A percentile compares a stretch with the other conserved stretches of the same genome.
phyloP scores from a whole-genome alignment of 2,797 vertebrate species.

The Ctenochaetus hawaiiensis region DNA sequence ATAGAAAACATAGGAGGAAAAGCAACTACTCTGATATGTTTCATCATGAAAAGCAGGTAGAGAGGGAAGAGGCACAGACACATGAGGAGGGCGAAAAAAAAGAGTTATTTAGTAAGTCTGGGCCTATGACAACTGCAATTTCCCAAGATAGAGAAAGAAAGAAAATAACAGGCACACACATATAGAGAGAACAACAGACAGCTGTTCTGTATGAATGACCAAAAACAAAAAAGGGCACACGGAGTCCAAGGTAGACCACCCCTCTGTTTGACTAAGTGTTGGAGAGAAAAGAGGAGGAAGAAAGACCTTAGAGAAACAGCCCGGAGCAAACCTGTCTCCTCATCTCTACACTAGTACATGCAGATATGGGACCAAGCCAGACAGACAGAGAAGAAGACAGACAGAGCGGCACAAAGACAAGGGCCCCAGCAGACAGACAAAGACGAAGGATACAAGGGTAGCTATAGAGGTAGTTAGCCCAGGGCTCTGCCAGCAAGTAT shows the following conservation, averaged over 20 bases:
- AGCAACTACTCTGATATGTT: conserved; percentile 20
- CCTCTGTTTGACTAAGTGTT: conserved; percentile 29
- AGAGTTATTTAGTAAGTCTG: conserved; percentile 10
- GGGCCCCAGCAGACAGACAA: conserved; percentile 48
- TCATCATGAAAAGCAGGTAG: conserved; percentile 22
- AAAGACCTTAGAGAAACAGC: conserved; percentile 55
- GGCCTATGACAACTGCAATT: conserved; percentile 38
- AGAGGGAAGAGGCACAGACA: conserved; percentile 1
- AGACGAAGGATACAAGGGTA: conserved; percentile 53
- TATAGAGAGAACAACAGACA: conserved; percentile 10
- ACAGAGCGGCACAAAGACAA: conserved; percentile 52
- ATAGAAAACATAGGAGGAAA: conserved; percentile 27
- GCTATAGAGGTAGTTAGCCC: conserved; percentile 60
- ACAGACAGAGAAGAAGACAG: conserved; percentile 46
- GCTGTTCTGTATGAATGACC: conserved; percentile 34
- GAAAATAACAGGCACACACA: background rate
- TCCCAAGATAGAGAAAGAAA: conserved; percentile 19
- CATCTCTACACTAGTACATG: conserved; percentile 54
- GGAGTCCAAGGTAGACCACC: conserved; percentile 30
- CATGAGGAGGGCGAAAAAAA: background rate
- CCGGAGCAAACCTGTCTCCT: conserved; percentile 62
- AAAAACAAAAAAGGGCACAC: conserved; percentile 14
- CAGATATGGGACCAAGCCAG: conserved; percentile 58
- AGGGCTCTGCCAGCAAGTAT: conserved; percentile 60
- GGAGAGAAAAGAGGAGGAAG: conserved; percentile 8